These are phyloP conservation scores for Trachops cirrhosus DNA, from an alignment of 2,797 vertebrate genomes.

Conservation along the genomic window DNA sequence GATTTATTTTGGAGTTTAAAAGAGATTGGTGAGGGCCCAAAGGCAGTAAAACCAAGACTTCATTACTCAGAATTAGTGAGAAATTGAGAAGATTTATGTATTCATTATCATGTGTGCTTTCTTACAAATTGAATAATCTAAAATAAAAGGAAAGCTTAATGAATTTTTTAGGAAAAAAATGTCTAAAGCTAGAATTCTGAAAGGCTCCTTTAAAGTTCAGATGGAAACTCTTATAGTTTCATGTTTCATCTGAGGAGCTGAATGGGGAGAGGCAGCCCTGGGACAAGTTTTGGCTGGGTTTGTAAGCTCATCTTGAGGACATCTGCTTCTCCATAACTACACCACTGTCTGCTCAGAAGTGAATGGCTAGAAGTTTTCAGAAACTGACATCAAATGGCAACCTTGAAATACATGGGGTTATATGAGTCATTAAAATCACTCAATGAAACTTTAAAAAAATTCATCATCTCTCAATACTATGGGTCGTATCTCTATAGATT, in stretches of 20 bases:
- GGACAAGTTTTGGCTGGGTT: neutral
- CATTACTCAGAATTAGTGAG: neutral
- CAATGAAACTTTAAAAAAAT: constrained; percentile 3
- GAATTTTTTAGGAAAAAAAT: neutral
- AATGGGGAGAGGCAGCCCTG: neutral
- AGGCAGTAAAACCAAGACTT: neutral
- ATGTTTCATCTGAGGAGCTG: neutral
- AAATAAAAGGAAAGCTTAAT: constrained; percentile 45
- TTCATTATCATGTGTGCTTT: neutral
- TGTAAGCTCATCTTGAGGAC: neutral
- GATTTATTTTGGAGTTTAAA: constrained; percentile 27
- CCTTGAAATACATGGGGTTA: neutral
- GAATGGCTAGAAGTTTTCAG: neutral
- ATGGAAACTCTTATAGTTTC: neutral
- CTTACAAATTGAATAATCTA: constrained; percentile 32
- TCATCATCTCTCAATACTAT: neutral
- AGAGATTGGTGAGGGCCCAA: constrained; percentile 10
- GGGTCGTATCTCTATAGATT: neutral
- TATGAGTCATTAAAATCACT: neutral
- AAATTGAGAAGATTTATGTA: constrained; percentile 21
- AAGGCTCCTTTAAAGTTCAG: neutral
- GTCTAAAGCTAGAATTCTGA: neutral
- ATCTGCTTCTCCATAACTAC: neutral
- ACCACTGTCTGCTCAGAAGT: neutral
- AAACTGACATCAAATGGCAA: neutral